These are phyloP conservation scores for Cardiocondyla obscurior DNA, from an alignment of 1,140 invertebrate species.

Conservation along the genomic window DNA sequence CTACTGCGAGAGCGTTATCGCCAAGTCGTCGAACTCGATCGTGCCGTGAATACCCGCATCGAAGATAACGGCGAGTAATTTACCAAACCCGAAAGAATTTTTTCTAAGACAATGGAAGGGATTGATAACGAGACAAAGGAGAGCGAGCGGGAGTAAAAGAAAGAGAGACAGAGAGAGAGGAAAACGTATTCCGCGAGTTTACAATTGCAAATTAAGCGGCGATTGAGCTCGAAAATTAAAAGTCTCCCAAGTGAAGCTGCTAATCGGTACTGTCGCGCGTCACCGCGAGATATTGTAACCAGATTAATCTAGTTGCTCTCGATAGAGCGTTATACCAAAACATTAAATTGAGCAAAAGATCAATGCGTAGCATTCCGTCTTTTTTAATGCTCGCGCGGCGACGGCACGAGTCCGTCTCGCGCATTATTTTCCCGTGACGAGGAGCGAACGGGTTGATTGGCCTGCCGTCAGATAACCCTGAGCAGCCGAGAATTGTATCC, in stretches of 20 bases:
- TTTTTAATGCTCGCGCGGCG: slow-evolving; percentile 13
- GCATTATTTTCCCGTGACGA: slow-evolving; percentile 56
- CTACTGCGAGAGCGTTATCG: slow-evolving; percentile 20
- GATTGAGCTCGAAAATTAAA: not conserved
- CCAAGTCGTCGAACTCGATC: not conserved
- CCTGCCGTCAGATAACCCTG: slow-evolving; percentile 78
- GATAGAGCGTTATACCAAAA: not conserved
- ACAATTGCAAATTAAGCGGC: not conserved
- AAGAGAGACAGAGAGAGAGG: not conserved
- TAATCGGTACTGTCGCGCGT: not conserved
- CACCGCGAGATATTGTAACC: no score
- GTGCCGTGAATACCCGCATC: slow-evolving; percentile 3
- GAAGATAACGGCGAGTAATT: slow-evolving; percentile 8
- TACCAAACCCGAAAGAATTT: slow-evolving; percentile 8
- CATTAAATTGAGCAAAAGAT: not conserved
- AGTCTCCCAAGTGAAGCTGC: not conserved
- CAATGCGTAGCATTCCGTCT: not conserved
- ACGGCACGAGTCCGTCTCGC: slow-evolving; percentile 26
- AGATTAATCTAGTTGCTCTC: not conserved
- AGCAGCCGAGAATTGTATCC: slow-evolving; percentile 76
- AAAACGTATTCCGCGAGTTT: not conserved
- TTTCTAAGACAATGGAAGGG: not conserved
- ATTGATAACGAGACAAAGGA: not conserved
- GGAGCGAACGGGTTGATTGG: slow-evolving; percentile 74
- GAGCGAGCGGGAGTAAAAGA: no score